Evolutionary conservation across 2,797 vertebrate genomes (phyloP).

Genomic region (Cynodonichthys magdalenae): DNA sequence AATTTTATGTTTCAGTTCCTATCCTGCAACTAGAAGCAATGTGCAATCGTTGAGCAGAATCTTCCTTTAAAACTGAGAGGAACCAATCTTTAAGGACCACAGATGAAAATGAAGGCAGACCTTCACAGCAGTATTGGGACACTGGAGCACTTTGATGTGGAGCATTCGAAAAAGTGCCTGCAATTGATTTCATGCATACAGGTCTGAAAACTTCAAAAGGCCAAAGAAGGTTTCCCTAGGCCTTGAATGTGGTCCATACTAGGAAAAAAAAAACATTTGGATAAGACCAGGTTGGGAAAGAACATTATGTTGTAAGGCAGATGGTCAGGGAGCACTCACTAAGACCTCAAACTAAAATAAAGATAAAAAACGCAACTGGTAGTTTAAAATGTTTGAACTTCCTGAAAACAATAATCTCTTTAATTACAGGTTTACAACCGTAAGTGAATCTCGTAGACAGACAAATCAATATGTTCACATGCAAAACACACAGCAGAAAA

Average conservation of each 20-base stretch:
- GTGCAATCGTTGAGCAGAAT: constrained; percentile 63
- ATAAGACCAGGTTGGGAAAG: constrained; percentile 61
- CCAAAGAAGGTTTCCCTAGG: constrained; percentile 64
- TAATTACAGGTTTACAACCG: neutral
- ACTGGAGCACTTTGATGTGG: constrained; percentile 73
- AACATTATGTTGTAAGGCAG: constrained; percentile 44
- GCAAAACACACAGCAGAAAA: constrained; percentile 2
- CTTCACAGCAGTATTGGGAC: constrained; percentile 49
- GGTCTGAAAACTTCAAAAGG: constrained; percentile 77
- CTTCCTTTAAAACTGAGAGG: constrained; percentile 54
- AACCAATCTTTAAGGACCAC: constrained; percentile 43
- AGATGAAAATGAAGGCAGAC: constrained; percentile 57
- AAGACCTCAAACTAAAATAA: constrained; percentile 12
- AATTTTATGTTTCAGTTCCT: constrained; percentile 69
- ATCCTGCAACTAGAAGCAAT: constrained; percentile 44
- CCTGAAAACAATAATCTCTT: neutral
- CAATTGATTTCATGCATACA: constrained; percentile 78
- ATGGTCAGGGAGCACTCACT: constrained; percentile 17
- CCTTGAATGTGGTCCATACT: constrained; percentile 68
- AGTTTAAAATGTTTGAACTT: constrained; percentile 5
- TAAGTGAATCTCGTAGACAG: neutral
- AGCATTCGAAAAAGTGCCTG: constrained; percentile 60
- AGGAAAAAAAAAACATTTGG: constrained; percentile 33
- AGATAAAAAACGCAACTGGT: neutral
- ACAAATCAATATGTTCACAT: neutral